These are phyloP conservation scores for Gallinago stenura DNA, from an alignment of 2,797 vertebrate species.

Conservation along the genomic window DNA sequence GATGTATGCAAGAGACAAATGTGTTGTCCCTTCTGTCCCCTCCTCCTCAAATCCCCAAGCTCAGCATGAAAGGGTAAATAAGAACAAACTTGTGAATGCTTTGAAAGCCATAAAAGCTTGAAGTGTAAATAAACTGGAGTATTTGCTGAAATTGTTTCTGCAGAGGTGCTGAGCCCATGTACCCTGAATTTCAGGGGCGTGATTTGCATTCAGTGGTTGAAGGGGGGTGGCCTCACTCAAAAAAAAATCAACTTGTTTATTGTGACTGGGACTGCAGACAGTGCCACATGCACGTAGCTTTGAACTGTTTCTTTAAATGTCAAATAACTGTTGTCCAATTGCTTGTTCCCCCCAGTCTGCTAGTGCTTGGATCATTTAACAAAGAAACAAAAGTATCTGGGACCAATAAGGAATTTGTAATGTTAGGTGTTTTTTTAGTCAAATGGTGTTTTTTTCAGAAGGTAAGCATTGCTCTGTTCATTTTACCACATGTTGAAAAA, in stretches of 20 bases:
- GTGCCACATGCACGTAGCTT: fast-evolving
- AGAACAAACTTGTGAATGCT: not conserved
- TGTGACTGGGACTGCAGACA: not conserved
- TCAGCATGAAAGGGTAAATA: not conserved
- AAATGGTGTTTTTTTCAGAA: not conserved
- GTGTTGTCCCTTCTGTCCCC: not conserved
- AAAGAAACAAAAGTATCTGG: not conserved
- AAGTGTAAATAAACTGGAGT: not conserved
- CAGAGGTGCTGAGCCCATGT: not conserved
- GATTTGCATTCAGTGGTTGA: not conserved
- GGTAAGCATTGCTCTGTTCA: not conserved
- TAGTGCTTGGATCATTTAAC: not conserved
- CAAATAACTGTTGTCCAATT: not conserved
- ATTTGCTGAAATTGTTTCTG: not conserved
- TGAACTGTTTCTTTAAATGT: not conserved
- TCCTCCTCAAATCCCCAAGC: not conserved
- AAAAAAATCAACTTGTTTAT: fast-evolving
- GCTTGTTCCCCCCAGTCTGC: not conserved
- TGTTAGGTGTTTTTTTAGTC: not conserved
- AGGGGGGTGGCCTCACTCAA: not conserved
- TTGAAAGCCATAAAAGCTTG: not conserved
- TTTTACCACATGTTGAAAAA: not conserved
- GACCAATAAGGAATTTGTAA: not conserved
- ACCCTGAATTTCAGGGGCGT: not conserved
- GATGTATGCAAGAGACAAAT: not conserved